A percentile compares a stretch with the other conserved stretches of the same genome.
Evolutionary conservation across 2,113 vertebrate species (phyloP).

Genomic region (Phycodurus eques): DNA sequence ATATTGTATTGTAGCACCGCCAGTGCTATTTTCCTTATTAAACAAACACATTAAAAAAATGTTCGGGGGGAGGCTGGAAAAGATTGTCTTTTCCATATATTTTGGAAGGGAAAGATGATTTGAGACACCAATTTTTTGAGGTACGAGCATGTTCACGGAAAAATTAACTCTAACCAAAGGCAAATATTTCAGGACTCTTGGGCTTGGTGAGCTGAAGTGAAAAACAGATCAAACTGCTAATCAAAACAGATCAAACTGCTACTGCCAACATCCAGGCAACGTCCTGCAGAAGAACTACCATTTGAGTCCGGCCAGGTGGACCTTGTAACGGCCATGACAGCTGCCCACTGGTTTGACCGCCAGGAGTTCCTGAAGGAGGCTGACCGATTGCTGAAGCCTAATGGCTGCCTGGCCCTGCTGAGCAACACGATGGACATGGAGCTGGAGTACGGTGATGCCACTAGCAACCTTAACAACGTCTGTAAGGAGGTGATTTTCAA

Average conservation of each 20-base stretch:
- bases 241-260: too few relatives aligned
- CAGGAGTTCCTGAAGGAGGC: constrained; percentile 70
- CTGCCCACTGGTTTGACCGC: constrained; percentile 77
- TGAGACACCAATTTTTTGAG: too few relatives aligned
- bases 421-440: constrained; percentile 68
- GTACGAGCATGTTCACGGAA: too few relatives aligned
- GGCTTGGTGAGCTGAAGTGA: not conserved
- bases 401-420: constrained; percentile 74
- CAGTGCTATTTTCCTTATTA: too few relatives aligned
- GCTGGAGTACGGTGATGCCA: constrained; percentile 54
- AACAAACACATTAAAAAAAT: too few relatives aligned
- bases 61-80: too few relatives aligned
- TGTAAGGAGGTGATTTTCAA: constrained; percentile 63
- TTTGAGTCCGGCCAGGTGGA: constrained; percentile 59
- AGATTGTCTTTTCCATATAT: too few relatives aligned
- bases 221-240: too few relatives aligned
- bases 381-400: constrained; percentile 62
- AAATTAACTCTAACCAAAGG: too few relatives aligned
- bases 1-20: too few relatives aligned
- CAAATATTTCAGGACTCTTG: too few relatives aligned
- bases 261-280: constrained; percentile 31
- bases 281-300: constrained; percentile 74
- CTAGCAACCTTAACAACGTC: constrained; percentile 58
- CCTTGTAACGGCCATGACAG: constrained; percentile 68
- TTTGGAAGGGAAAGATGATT: too few relatives aligned